A percentile compares a stretch with the other conserved stretches of the same genome.
Conservation (phyloP, 2,113 vertebrate species). For the Tragelaphus strepsiceros region DNA sequence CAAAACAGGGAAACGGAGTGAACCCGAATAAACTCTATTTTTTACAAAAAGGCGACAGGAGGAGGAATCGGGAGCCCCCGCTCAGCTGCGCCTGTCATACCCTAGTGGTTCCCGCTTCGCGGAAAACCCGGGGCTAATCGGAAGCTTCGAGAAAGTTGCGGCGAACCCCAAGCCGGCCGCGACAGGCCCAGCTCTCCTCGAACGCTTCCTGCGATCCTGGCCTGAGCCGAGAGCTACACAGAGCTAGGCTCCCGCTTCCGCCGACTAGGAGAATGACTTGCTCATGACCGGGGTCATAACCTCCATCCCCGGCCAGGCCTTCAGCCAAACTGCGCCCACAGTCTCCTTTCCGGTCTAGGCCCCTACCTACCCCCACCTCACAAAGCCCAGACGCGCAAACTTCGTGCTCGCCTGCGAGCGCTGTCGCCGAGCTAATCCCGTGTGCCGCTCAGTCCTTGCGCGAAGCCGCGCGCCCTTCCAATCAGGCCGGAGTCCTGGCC, state of each 20-base stretch:
- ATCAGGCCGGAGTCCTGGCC: accelerated
- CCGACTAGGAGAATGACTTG: neutral
- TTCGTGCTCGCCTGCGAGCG: accelerated
- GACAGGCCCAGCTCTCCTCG: accelerated
- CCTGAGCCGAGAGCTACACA: neutral
- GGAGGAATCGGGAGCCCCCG: accelerated
- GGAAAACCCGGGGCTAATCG: accelerated
- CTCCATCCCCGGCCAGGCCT: accelerated
- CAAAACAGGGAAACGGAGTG: neutral
- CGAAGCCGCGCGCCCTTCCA: neutral
- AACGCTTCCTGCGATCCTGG: neutral
- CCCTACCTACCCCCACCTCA: neutral
- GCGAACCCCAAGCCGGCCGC: accelerated
- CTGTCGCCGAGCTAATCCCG: neutral
- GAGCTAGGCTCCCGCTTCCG: neutral
- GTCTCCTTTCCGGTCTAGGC: no score
- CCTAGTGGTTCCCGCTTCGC: neutral
- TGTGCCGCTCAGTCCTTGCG: neutral
- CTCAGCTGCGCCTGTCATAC: accelerated
- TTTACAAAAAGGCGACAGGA: neutral
- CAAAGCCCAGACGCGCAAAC: neutral
- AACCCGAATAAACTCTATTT: neutral
- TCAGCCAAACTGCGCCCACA: neutral
- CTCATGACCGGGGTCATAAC: neutral
- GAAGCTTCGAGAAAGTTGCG: neutral